Evolutionary conservation across 2,113 vertebrate species (phyloP), one percentile per base, ranked within the genome.

Genomic region (Prietella phreatophila): DNA sequence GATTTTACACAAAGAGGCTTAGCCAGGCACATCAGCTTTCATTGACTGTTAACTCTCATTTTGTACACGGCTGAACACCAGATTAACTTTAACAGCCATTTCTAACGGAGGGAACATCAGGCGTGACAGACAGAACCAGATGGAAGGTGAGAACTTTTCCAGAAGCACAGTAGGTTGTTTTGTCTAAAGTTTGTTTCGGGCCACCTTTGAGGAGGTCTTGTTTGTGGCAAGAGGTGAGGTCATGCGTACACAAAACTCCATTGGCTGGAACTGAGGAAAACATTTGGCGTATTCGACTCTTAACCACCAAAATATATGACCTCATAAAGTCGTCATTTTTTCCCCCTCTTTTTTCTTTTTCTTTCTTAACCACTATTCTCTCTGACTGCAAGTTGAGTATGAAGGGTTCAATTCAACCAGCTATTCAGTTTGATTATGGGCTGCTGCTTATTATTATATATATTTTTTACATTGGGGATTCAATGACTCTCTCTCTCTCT

Each of bases 171-270:
- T 81, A 13, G 87, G 89, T 89, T 90, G 90, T 91, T 90, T 90
- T 93, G 91, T 93, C 84, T 92, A 87, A 91, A 73, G 73, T 86
- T 36, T 89, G 89, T 61, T 85, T 90, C 91, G 69, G 87, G 90
- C 90, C 73, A 90, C 89, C 91, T 94, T 90, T 92, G 91, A 92
- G 89, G 89, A 91, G 42, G 90, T 82, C 92, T 92, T 94, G 93
- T 95, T 94, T 27, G 85, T 93, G 91, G 93, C 92, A 88, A 93
- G 93, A 94, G 93, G 92, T 95, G 95, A 95, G 93, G 93, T 95
- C 95, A 95, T 94, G 92, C 93, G 95, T 94, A 93, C 92, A 92
- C 90, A 91, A 91, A 93, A 92, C 91, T 93, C 92, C 56, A 90
- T 90, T 94, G 92, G 90, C 88, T 92, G 89, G 91, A 94, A 91